Base-by-base conservation (phyloP, 2,797 vertebrate genomes). In the Cyclura pinguis region DNA sequence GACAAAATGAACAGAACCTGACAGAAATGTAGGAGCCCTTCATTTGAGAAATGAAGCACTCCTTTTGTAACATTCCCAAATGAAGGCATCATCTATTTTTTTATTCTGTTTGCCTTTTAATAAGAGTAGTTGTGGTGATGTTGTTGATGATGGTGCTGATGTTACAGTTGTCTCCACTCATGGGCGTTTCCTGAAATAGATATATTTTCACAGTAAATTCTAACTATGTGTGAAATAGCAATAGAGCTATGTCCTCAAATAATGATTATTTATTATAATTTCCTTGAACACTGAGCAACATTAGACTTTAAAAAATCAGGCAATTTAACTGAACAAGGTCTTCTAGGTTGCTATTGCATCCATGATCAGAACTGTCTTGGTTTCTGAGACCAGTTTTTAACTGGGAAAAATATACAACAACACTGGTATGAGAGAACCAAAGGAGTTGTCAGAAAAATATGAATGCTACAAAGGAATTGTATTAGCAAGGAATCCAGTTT, bases 11-110 rank as follows among this genome's bases (percentile, higher is more conserved):
- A 38, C 57, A 72, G 6, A 80, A 88, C 47, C 62, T 38, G 22
- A 72, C 77, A 80, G 78, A 88, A 88, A 57, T 55, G 12, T 50
- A 87, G 32, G 35, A 72, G 24, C 14, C 14, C 16, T 81, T 72
- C 47, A 38, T 82, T 50, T 57, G 47, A 69, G 78, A 57, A 82
- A 73, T 29, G 22, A 29, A 57, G 50, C 50, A 42, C 50, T 72
- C 62, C n/a, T 14, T 1, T 22, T 59, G 50, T 88, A 82, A 72
- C 80, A 29, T 73, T 57, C 38, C 67, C 32, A 88, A 82, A 88
- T 88, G 80, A 50, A 88, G 67, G 64, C 13, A 20, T 35, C 86
- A 69, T 69, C 47, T 12, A 69, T 87, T 27, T 59, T 74, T 88
- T 69, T 55, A 55, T 82, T 88, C n/a, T 88, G 32, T 52, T 35